A percentile compares a stretch with the other conserved stretches of the same genome.
Evolutionary conservation across 2,797 vertebrate genomes (phyloP).

Genomic region (Bucorvus abyssinicus): DNA sequence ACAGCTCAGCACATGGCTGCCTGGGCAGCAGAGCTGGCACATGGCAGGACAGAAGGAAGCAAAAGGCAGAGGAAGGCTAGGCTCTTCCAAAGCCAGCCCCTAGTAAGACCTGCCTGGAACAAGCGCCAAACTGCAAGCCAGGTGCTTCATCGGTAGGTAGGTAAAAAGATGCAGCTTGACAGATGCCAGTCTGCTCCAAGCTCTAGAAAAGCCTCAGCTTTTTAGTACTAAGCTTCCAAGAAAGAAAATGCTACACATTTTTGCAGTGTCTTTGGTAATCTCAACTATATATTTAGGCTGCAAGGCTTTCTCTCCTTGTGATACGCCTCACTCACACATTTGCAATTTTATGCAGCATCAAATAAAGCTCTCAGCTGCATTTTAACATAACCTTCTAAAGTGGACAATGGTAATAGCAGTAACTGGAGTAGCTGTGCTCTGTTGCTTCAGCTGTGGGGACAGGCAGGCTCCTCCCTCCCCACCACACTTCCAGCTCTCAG

Average conservation of each 20-base stretch:
- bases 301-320: not conserved
- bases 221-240: not conserved
- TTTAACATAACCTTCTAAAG: not conserved
- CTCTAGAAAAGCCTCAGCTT: not conserved
- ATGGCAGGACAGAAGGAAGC: not conserved
- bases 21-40: not conserved
- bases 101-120: not conserved
- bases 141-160: not conserved
- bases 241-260: not conserved
- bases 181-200: not conserved
- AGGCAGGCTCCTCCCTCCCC: not conserved
- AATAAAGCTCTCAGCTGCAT: not conserved
- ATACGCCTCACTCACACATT: not conserved
- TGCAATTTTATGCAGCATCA: not conserved
- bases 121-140: not conserved
- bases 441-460: not conserved
- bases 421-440: not conserved
- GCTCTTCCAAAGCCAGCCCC: not conserved
- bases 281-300: not conserved
- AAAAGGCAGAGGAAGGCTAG: not conserved
- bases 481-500: not conserved
- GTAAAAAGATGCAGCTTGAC: not conserved
- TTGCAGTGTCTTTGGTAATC: not conserved
- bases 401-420: not conserved
- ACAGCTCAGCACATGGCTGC: accelerated